Evolutionary conservation across 2,888 invertebrate genomes (phyloP), one percentile per base, ranked within the genome.

Genomic region (Thymelicus acteon): DNA sequence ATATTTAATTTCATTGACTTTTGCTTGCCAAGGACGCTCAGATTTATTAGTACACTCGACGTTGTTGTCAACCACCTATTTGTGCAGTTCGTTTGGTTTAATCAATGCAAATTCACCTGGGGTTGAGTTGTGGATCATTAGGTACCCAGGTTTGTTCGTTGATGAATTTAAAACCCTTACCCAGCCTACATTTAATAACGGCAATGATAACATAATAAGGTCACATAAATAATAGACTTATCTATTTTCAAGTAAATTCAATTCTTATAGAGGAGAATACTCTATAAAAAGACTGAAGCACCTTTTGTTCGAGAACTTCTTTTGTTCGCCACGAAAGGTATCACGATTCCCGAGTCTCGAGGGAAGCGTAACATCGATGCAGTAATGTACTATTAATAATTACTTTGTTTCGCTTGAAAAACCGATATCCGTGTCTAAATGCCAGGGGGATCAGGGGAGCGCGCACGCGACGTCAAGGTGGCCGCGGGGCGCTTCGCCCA

Each of bases 1-100:
- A 90, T 93, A 93, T 92, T 91, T 87, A 88, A 88, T 91, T 92
- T 86, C 92, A 91, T 91, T 91, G 92, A 90, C 87, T 84, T 82
- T 82, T 85, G 84, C 85, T 82, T 85, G 85, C 86, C 79, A 91
- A 92, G 91, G 92, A 88, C 91, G 79, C 82, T 84, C 79, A 79
- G 80, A 78, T 82, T 84, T 79, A 57, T 57, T 37, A 12, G 83
- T 81, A 84, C 84, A 83, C 81, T 79, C 15, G 48, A 52, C 5
- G 12, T 1, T 37, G 13, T 19, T 8, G 13, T 31, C 61, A n/a
- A 31, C 15, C 49, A 49, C 60, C 39, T 37, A 15, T 8, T 64
- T 64, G 40, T 64, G 64, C 52, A 64, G 15, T 64, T 52, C 40
- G 15, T 48, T 52, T 40, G 52, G 49, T 52, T 63, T 7, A 39